Base-by-base conservation (phyloP, 1,140 invertebrate genomes). In the Cydia strobilella region DNA sequence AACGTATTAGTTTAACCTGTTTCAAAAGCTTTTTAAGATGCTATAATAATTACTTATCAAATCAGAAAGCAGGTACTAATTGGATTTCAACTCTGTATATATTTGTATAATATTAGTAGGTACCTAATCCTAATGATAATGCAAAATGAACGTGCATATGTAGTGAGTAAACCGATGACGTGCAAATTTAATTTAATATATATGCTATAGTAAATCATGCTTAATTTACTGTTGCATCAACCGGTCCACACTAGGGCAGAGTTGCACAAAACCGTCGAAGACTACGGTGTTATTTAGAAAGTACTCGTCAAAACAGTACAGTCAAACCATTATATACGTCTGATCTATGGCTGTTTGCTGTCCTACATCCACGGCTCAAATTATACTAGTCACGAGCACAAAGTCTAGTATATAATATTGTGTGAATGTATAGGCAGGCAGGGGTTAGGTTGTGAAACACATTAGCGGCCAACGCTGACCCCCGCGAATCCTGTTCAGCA, bases 401-500 rank as follows among this genome's bases (percentile, higher is more conserved):
- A 23, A 59, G 54, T 2, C 20, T 20, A 12, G 2, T 59, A 23
- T 23, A 23, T 5, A 69, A 76, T 76, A 76, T 81, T 82, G 77
- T 20, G 18, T 59, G 20, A 59, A 23, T 59, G 54, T 59, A 12
- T 7, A 59, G 76, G 75, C 76, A 59, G 75, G 74, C 76, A 76
- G 74, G 74, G 72, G 79, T 76, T 77, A 77, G 18, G 74, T 88
- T 88, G 80, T 80, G 82, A 84, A 87, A 86, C 75, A 77, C 75
- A 69, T 75, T 73, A 54, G 72, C 75, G 71, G 74, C 75, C 76
- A 73, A 77, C 74, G 75, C 59, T 81, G 78, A 81, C 78, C 78
- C 77, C 73, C 74, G 75, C 73, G 62, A 79, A 88, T 82, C 86
- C 84, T 86, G 88, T 88, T 84, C 75, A 75, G 73, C 77, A 75